Base-by-base conservation (phyloP, 2,797 vertebrate species). In the Ataeniobius toweri region DNA sequence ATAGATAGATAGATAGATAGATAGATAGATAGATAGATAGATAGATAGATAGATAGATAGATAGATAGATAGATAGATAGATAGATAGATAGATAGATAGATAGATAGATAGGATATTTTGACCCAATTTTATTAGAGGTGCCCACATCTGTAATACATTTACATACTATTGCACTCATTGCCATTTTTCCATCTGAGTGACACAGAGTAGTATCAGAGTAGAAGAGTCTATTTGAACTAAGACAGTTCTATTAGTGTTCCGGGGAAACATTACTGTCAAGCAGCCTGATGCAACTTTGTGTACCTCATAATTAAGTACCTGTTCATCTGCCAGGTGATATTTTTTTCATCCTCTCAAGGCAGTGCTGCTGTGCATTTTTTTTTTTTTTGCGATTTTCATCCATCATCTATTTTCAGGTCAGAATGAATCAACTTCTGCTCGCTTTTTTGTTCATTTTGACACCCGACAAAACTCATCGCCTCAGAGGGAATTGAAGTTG, bases 381-480 rank as follows among this genome's bases (percentile, higher is more conserved):
- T 85, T 83, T 80, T 31, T 31, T 28, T 28, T 28, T 28, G 88
- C 76, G 20, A 82, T 79, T 81, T 53, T 78, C 79, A 81, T 74
- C 85, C 79, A 86, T 91, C 89, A 88, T 92, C 92, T 92, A 88
- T 93, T 94, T 93, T 89, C 86, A 80, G 89, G 82, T 86, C 88
- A 86, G 83, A 94, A 92, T 93, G 91, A 94, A 94, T 93, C 91
- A 90, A 90, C 81, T 77, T 90, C 89, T 89, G 82, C 82, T 92
- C 78, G 69, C 79, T 88, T 85, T 90, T 91, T 90, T 88, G 89
- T 94, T 92, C 91, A 91, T 94, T 94, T 89, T 95, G 94, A 94
- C 94, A 95, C 90, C 91, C 91, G 93, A 94, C 93, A 95, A 94
- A 96, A 95, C 94, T 94, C 93, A 96, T 95, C 88, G 94, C 91